Conservation (phyloP, 1,140 invertebrate species). For the Liolophura sinensis region DNA sequence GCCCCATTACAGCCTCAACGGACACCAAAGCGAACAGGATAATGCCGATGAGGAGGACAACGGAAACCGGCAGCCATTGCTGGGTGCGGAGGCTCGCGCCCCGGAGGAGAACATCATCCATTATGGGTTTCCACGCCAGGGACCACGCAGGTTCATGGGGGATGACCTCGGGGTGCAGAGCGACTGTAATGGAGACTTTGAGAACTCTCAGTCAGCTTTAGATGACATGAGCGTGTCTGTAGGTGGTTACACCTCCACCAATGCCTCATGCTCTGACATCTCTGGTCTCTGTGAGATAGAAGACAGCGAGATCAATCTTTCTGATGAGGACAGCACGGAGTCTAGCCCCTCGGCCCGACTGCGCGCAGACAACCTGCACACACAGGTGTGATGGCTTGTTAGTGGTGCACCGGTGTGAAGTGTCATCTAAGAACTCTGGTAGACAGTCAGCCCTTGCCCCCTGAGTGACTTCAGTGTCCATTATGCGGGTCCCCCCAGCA, state of each 20-base stretch:
- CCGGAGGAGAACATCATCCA: constrained; percentile 66
- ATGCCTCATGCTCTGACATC: constrained; percentile 72
- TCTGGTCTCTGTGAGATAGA: constrained; percentile 88
- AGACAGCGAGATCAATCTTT: constrained; percentile 64
- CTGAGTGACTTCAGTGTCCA: too few relatives aligned
- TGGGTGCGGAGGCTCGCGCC: constrained; percentile 30
- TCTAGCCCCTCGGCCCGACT: constrained; percentile 25
- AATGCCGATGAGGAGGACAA: constrained; percentile 71
- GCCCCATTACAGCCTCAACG: constrained; percentile 61
- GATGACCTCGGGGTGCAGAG: constrained; percentile 35
- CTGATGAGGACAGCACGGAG: constrained; percentile 41
- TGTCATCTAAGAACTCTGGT: too few relatives aligned
- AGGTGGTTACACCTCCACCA: constrained; percentile 69
- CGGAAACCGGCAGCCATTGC: constrained; percentile 60
- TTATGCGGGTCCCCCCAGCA: too few relatives aligned
- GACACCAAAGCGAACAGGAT: constrained; percentile 59
- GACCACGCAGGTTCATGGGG: constrained; percentile 25
- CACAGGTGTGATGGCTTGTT: constrained; percentile 29
- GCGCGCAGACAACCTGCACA: constrained; percentile 20
- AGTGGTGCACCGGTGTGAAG: too few relatives aligned
- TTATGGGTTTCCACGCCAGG: constrained; percentile 66
- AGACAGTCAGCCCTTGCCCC: too few relatives aligned
- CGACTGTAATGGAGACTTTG: constrained; percentile 37
- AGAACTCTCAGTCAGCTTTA: constrained; percentile 28
- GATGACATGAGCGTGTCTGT: constrained; percentile 76